A percentile compares a stretch with the other conserved stretches of the same genome.
Evolutionary conservation across 2,888 invertebrate genomes (phyloP).

Genomic region (Mesochorus sp.): DNA sequence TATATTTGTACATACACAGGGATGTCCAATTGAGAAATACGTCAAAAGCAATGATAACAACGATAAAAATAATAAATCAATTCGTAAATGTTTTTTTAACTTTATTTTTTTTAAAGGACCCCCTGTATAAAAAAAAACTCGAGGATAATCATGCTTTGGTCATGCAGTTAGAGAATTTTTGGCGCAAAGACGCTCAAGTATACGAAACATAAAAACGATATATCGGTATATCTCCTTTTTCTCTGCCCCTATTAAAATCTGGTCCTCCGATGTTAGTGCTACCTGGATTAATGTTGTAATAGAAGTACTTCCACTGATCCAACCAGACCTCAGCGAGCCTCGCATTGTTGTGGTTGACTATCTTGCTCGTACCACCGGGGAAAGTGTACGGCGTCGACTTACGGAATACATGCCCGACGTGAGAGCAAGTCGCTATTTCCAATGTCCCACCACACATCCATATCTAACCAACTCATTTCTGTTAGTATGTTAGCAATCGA

Average conservation of each 20-base stretch:
- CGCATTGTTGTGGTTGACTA: constrained; percentile 99
- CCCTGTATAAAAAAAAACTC: too few relatives aligned
- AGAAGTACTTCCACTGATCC: constrained; percentile 99
- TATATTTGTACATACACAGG: too few relatives aligned
- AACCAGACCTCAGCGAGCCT: constrained; percentile 99
- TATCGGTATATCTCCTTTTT: constrained; percentile 21
- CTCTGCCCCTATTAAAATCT: constrained; percentile 30
- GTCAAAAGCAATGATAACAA: too few relatives aligned
- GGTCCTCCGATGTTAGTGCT: constrained; percentile 75
- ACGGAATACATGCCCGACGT: constrained; percentile 98
- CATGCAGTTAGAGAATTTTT: constrained; percentile 33
- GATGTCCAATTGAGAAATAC: too few relatives aligned
- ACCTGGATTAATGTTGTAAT: constrained; percentile 99
- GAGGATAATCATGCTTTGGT: constrained; percentile 33
- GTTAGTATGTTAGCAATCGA: constrained; percentile 79
- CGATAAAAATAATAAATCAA: too few relatives aligned
- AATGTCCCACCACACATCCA: constrained; percentile 99
- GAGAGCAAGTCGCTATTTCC: constrained; percentile 97
- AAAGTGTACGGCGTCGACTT: constrained; percentile 99
- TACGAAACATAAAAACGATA: neutral
- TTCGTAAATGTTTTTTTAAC: too few relatives aligned
- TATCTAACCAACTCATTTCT: constrained; percentile 87
- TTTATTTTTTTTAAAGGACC: too few relatives aligned
- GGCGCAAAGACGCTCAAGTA: constrained; percentile 8
- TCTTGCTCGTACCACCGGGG: constrained; percentile 97